These are phyloP conservation scores for Odontomyia ornata DNA, from an alignment of 2,888 invertebrate species.

Conservation along the genomic window DNA sequence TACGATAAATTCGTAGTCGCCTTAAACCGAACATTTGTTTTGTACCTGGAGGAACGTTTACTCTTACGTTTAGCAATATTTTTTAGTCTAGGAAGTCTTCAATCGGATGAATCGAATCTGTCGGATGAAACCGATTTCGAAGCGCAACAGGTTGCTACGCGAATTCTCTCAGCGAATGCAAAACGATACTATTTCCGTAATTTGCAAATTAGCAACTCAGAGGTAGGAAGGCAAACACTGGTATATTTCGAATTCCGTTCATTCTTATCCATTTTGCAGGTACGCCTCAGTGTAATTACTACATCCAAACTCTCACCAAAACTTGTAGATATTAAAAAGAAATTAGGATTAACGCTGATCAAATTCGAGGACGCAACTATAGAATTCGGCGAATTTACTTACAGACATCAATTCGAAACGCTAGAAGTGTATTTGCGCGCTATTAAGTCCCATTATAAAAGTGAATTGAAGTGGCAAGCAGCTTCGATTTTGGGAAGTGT, in stretches of 20 bases:
- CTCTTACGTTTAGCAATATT: slow-evolving; percentile 77
- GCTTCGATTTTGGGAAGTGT: slow-evolving; percentile 95
- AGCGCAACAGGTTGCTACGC: slow-evolving; percentile 79
- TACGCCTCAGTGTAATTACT: slow-evolving; percentile 90
- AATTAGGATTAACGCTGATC: slow-evolving; percentile 86
- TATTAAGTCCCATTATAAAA: slow-evolving; percentile 84
- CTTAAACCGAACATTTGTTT: slow-evolving; percentile 78
- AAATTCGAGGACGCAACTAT: slow-evolving; percentile 97
- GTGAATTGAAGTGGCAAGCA: slow-evolving; percentile 94
- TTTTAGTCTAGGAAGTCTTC: slow-evolving; percentile 69
- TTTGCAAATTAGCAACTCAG: slow-evolving; percentile 79
- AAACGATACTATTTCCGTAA: slow-evolving; percentile 88
- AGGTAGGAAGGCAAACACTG: slow-evolving; percentile 64
- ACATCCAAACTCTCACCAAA: slow-evolving; percentile 81
- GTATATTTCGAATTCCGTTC: slow-evolving; percentile 50
- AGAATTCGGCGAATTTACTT: slow-evolving; percentile 86
- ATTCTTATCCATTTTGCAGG: slow-evolving; percentile 64
- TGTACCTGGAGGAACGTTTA: slow-evolving; percentile 88
- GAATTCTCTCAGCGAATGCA: slow-evolving; percentile 81
- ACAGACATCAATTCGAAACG: slow-evolving; percentile 92
- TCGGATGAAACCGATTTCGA: slow-evolving; percentile 82
- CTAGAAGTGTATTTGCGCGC: slow-evolving; percentile 82
- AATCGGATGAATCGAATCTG: slow-evolving; percentile 71
- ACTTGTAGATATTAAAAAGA: slow-evolving; percentile 82
- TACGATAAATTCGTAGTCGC: slow-evolving; percentile 86